Base-by-base conservation (phyloP, 2,113 vertebrate genomes). In the Diphyllodes magnificus region DNA sequence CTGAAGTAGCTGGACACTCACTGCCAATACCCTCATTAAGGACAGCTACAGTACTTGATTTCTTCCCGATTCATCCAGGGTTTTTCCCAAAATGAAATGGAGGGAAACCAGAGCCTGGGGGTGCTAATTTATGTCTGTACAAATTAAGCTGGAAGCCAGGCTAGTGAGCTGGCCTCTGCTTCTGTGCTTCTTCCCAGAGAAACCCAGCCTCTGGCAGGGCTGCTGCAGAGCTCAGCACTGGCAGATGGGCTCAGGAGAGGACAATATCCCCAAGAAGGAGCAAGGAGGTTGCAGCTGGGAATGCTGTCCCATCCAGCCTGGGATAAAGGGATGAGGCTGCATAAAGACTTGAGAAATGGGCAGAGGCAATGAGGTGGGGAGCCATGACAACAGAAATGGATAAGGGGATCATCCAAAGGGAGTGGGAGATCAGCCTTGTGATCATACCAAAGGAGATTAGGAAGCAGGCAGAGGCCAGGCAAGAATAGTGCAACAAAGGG, bases 151-250 rank as follows among this genome's bases (percentile, higher is more conserved):
- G 54, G 37, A 49, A 82, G 24, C 30, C 49, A 85, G 47, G 40
- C 47, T 42, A 71, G 47, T 1, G 7, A 70, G 66, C 53, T 56
- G n/a, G 37, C 40, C 40, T 54, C 65, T 84, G 56, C 56, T 71
- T 72, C 50, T 28, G 6, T 0, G 0, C 18, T 65, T 57, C 47
- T 24, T 87, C 49, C 47, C 3, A 1, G 35, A 85, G 49, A 53
- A 76, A 39, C 8, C 16, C 68, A 86, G 50, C 45, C 61, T 56
- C 50, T 81, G 8, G 50, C 27, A 56, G 50, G 64, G 35, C 71
- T 79, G 51, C 76, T 85, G 70, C 50, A 80, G 45, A 82, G 82
- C 60, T 88, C 78, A 82, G 78, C 56, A 60, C 31, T 1, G 4
- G 56, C 51, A 75, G 17, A 22, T 4, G 2, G 42, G 51, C 45